These are phyloP conservation scores for Oligia latruncula DNA, from an alignment of 2,888 invertebrate genomes.

Conservation along the genomic window DNA sequence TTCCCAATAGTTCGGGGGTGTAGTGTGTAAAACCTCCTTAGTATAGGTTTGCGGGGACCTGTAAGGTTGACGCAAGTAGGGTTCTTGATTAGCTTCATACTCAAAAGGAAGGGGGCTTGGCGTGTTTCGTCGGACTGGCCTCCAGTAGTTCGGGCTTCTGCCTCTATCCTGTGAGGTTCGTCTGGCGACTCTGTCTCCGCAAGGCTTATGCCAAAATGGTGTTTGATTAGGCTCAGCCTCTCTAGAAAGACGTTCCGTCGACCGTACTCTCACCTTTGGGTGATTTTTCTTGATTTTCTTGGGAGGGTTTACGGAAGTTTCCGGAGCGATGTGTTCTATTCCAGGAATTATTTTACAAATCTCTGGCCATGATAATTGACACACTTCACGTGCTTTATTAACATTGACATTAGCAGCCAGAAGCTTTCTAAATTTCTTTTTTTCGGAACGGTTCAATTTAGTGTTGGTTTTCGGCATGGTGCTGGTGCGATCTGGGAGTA, in stretches of 20 bases:
- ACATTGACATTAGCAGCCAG: slow-evolving; percentile 24
- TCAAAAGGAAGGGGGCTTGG: background rate
- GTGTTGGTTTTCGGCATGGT: slow-evolving; percentile 28
- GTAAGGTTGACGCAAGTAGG: background rate
- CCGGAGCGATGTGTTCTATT: background rate
- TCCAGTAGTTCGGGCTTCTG: background rate
- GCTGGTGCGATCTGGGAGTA: slow-evolving; percentile 52
- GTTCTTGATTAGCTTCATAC: background rate
- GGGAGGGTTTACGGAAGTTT: background rate
- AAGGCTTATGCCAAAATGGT: background rate
- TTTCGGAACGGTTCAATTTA: background rate
- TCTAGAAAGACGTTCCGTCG: background rate
- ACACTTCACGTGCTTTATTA: slow-evolving; percentile 24
- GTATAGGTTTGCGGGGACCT: background rate
- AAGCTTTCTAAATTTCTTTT: slow-evolving; percentile 24
- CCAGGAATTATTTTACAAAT: slow-evolving; percentile 20
- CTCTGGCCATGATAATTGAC: slow-evolving; percentile 20
- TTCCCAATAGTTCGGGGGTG: background rate
- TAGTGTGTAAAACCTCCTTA: background rate
- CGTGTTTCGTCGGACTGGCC: background rate
- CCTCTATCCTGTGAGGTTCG: background rate
- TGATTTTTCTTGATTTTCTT: background rate
- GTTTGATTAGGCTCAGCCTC: background rate
- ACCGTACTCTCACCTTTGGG: background rate
- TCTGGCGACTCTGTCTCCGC: background rate